Conservation (phyloP, 2,113 vertebrate species). For the Xerus inauris region DNA sequence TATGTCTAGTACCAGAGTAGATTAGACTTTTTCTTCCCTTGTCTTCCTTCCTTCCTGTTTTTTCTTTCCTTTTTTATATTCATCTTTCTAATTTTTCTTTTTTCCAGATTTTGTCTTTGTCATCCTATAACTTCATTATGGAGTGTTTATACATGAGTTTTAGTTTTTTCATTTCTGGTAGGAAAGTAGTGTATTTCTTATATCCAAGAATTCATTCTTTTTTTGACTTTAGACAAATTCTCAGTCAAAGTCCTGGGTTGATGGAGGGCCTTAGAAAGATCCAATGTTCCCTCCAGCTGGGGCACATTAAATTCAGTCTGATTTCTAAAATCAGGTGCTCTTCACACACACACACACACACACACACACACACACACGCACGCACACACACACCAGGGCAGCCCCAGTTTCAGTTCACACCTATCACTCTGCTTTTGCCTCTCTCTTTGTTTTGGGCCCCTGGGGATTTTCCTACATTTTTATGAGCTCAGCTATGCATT, state of each 20-base stretch:
- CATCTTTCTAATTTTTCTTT: neutral
- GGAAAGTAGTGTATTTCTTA: neutral
- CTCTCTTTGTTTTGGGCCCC: slow-evolving; percentile 46
- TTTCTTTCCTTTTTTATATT: neutral
- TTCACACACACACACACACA: neutral
- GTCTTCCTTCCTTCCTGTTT: neutral
- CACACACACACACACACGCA: neutral
- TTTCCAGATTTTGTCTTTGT: neutral
- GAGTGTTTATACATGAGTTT: neutral
- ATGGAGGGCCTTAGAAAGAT: neutral
- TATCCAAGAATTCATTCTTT: neutral
- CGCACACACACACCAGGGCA: neutral
- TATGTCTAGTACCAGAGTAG: neutral
- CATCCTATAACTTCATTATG: neutral
- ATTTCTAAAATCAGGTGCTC: neutral
- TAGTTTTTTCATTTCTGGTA: neutral
- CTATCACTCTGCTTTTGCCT: slow-evolving; percentile 60
- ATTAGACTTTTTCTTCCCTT: neutral
- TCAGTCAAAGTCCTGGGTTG: neutral
- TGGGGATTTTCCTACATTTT: slow-evolving; percentile 58
- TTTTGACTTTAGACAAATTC: neutral
- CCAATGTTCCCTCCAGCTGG: neutral
- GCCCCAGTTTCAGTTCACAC: slow-evolving; percentile 19
- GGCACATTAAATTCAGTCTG: slow-evolving; percentile 12
- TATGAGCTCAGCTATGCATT: slow-evolving; percentile 63